Evolutionary conservation across 2,888 invertebrate species (phyloP).

Genomic region (Brenthis daphne): DNA sequence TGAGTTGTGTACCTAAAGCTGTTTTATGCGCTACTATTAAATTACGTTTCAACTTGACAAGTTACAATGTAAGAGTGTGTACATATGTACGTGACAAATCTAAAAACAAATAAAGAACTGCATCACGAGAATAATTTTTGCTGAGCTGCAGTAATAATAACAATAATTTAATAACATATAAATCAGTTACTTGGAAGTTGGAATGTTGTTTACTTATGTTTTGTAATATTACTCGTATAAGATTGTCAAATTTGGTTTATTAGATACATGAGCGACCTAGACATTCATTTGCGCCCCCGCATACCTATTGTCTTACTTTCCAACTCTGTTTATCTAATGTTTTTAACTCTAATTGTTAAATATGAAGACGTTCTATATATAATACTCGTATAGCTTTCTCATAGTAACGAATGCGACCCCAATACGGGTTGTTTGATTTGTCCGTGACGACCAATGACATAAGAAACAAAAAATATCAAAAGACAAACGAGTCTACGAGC

Average conservation of each 20-base stretch:
- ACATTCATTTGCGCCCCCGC: too few relatives aligned
- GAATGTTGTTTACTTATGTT: not conserved
- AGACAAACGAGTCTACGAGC: conserved; percentile 11
- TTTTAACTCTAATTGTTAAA: too few relatives aligned
- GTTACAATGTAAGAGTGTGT: conserved; percentile 9
- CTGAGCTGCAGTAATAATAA: conserved; percentile 1
- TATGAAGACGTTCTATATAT: too few relatives aligned
- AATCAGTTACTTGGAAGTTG: not conserved
- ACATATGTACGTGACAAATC: conserved; percentile 29
- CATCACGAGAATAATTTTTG: conserved; percentile 1
- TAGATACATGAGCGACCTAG: too few relatives aligned
- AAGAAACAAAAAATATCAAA: conserved; percentile 9
- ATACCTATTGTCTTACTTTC: too few relatives aligned
- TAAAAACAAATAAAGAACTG: conserved; percentile 23
- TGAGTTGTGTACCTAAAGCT: not conserved
- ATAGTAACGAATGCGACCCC: not conserved
- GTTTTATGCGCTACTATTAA: conserved; percentile 2
- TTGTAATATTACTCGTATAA: not conserved
- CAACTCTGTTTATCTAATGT: too few relatives aligned
- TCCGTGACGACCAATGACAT: conserved; percentile 8
- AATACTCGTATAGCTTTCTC: too few relatives aligned
- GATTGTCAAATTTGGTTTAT: too few relatives aligned
- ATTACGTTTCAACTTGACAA: conserved; percentile 27
- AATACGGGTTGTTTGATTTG: not conserved
- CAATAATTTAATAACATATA: too few relatives aligned